Conservation (phyloP, 2,113 vertebrate genomes). For the Catagonus wagneri region DNA sequence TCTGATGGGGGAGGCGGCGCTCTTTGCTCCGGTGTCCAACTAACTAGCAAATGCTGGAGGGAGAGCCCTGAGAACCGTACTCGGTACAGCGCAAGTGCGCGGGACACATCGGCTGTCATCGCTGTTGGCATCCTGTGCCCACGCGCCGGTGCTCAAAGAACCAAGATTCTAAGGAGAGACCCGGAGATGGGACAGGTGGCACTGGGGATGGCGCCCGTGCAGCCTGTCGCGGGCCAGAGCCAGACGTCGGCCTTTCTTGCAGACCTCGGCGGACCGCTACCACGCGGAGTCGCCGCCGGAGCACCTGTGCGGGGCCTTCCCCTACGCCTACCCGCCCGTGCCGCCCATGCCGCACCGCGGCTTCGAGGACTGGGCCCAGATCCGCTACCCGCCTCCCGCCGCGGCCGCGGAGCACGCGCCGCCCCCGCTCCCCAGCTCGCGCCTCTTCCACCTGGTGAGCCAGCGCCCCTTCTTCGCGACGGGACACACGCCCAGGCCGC, state of each 20-base stretch:
- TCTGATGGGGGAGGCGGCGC: no score
- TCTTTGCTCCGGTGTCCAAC: neutral
- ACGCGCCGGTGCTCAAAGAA: neutral
- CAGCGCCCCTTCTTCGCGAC: neutral
- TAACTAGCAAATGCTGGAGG: neutral
- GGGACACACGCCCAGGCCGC: neutral
- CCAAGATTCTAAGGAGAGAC: neutral
- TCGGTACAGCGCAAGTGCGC: neutral
- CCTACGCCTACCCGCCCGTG: slow-evolving; percentile 91
- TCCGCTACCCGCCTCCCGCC: slow-evolving; percentile 92
- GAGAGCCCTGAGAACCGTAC: neutral
- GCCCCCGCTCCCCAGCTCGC: slow-evolving; percentile 88
- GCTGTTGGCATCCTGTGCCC: neutral
- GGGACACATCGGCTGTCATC: neutral
- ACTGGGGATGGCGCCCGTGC: neutral
- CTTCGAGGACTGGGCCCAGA: slow-evolving; percentile 94
- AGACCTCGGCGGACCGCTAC: slow-evolving; percentile 92
- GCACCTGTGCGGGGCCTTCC: slow-evolving; percentile 93
- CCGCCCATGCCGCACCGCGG: slow-evolving; percentile 87
- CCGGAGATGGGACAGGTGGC: neutral
- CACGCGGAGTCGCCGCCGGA: slow-evolving; percentile 89
- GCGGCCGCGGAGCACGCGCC: slow-evolving; percentile 86
- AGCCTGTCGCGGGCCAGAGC: neutral
- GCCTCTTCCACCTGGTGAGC: slow-evolving; percentile 89
- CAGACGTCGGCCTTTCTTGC: neutral